Percentiles rank a stretch among this genome's conserved stretches.
Evolutionary conservation across 2,113 vertebrate species (phyloP).

Genomic region (Cephalopholis sonnerati): DNA sequence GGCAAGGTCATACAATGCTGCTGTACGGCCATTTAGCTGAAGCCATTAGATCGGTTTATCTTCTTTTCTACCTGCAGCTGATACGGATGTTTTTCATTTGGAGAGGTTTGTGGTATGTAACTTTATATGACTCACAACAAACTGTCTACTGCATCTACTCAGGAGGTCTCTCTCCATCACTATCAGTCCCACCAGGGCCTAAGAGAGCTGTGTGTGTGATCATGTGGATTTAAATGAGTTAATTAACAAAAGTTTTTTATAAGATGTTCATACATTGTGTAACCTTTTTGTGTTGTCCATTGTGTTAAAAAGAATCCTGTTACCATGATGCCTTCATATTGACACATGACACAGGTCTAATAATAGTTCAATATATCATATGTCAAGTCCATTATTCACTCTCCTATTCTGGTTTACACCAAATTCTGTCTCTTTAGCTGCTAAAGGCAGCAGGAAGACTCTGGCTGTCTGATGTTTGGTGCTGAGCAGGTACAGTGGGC

Average conservation of each 20-base stretch:
- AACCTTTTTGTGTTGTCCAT: no score
- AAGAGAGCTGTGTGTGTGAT: background rate
- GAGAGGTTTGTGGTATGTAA: background rate
- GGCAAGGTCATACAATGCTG: slow-evolving; percentile 3
- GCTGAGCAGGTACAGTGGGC: background rate
- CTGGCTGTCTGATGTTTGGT: background rate
- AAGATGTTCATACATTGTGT: no score
- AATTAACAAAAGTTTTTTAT: background rate
- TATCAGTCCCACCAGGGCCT: background rate
- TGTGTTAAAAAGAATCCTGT: no score
- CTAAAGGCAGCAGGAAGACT: background rate
- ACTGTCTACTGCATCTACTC: background rate
- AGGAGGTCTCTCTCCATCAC: background rate
- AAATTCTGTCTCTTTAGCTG: background rate
- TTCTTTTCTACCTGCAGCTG: background rate
- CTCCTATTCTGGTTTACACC: background rate
- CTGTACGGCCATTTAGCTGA: background rate
- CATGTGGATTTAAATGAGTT: background rate
- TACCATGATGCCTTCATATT: no score
- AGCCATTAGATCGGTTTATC: slow-evolving; percentile 14
- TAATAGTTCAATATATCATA: background rate
- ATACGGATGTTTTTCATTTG: background rate
- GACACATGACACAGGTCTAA: no score
- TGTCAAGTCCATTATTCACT: background rate
- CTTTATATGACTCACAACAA: background rate